phyloP scores from a whole-genome alignment of 64 coral and sea anemone species.

The Montipora foliosa region DNA sequence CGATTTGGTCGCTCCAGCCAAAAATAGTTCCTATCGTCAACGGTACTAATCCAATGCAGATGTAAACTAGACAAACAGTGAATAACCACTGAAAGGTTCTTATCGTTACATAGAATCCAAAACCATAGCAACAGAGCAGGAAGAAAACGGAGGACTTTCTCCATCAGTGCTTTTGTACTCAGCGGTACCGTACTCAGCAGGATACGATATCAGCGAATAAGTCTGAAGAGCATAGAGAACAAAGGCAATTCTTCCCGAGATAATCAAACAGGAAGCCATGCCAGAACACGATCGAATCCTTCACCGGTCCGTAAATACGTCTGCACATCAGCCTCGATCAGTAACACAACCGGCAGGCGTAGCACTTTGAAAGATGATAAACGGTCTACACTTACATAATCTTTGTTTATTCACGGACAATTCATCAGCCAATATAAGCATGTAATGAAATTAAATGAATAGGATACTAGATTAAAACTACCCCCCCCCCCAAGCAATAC shows the following conservation, averaged over 20 bases:
- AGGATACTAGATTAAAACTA: too few species aligned
- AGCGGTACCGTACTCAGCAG: neutral
- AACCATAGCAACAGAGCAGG: neutral
- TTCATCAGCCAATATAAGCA: too few species aligned
- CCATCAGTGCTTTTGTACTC: neutral
- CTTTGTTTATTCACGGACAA: too few species aligned
- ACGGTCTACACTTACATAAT: too few species aligned
- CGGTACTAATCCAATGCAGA: neutral
- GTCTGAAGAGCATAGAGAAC: neutral
- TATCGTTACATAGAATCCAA: neutral
- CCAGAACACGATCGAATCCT: neutral
- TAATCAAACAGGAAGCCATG: neutral
- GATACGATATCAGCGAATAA: neutral
- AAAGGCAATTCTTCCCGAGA: neutral
- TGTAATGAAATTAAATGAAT: too few species aligned
- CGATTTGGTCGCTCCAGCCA: neutral
- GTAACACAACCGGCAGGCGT: too few species aligned
- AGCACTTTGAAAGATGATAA: too few species aligned
- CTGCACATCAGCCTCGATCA: too few species aligned
- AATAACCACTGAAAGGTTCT: neutral
- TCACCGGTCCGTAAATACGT: too few species aligned
- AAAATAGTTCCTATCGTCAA: slow-evolving; percentile 12
- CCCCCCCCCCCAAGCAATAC: too few species aligned
- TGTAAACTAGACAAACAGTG: neutral
- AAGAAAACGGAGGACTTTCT: neutral